Percentiles rank a stretch among this genome's conserved stretches.
These are phyloP conservation scores for Phallusia fumigata DNA, from an alignment of 23 tunicate species.

Conservation along the genomic window DNA sequence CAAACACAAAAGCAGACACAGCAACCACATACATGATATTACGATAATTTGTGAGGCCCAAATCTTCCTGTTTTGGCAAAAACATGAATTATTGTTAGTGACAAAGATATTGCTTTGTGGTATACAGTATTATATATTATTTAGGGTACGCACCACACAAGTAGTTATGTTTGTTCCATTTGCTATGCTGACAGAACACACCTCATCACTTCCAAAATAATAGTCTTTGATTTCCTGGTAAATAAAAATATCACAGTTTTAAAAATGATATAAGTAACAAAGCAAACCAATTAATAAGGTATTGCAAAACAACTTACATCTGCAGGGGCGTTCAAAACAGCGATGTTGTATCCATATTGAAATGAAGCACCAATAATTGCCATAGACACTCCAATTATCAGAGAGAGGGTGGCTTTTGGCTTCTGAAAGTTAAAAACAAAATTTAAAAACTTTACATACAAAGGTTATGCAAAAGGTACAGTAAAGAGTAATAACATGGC, in stretches of 20 bases:
- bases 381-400: constrained; percentile 80
- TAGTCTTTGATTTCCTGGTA: constrained; percentile 60
- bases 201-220: constrained; percentile 31
- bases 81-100: too few species aligned
- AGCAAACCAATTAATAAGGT: background rate
- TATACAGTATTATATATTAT: too few species aligned
- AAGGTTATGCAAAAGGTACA: too few species aligned
- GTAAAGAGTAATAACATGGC: too few species aligned
- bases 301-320: constrained; percentile 50
- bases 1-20: constrained; percentile 82
- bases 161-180: background rate
- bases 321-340: constrained; percentile 96
- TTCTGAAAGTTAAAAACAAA: constrained; percentile 34
- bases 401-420: constrained; percentile 68
- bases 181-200: background rate
- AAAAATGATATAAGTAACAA: too few species aligned
- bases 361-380: constrained; percentile 89
- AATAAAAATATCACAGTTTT: background rate
- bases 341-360: constrained; percentile 97
- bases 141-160: background rate
- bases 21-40: constrained; percentile 79
- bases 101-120: too few species aligned
- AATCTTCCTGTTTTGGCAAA: constrained; percentile 16
- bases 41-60: constrained; percentile 11
- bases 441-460: too few species aligned